Evolutionary conservation across 1,140 invertebrate genomes (phyloP).

Genomic region (Procambarus virginalis): DNA sequence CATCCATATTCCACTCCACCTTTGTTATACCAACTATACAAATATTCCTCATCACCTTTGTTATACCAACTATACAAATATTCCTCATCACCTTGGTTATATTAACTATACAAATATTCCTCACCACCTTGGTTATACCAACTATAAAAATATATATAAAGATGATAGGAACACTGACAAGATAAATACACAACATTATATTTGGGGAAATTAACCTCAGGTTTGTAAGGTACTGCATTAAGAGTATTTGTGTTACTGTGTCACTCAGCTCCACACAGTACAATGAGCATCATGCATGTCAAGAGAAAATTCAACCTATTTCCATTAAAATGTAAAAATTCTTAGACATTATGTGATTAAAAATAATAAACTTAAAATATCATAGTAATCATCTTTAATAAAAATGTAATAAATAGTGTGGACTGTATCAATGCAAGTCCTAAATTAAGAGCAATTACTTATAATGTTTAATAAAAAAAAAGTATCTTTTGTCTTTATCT

Average conservation of each 20-base stretch:
- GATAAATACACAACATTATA: conserved; percentile 10
- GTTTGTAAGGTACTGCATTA: background rate
- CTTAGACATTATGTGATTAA: background rate
- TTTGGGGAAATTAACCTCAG: background rate
- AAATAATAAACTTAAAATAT: no score
- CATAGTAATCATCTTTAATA: no score
- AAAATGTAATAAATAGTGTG: no score
- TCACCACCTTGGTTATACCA: no score
- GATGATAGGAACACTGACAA: conserved; percentile 10
- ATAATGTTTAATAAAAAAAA: no score
- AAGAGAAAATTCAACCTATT: conserved; percentile 9
- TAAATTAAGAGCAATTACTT: no score
- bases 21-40: conserved; percentile 6
- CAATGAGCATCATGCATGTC: background rate
- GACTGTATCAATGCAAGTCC: no score
- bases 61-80: conserved; percentile 1
- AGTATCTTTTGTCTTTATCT: no score
- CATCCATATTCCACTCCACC: background rate
- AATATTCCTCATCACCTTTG: background rate
- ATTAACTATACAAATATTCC: no score
- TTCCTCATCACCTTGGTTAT: no score
- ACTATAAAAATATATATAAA: background rate
- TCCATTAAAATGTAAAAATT: background rate
- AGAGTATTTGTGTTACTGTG: background rate
- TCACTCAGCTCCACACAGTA: background rate